Conservation (phyloP, 2,888 invertebrate genomes). For the Baccha elongata region DNA sequence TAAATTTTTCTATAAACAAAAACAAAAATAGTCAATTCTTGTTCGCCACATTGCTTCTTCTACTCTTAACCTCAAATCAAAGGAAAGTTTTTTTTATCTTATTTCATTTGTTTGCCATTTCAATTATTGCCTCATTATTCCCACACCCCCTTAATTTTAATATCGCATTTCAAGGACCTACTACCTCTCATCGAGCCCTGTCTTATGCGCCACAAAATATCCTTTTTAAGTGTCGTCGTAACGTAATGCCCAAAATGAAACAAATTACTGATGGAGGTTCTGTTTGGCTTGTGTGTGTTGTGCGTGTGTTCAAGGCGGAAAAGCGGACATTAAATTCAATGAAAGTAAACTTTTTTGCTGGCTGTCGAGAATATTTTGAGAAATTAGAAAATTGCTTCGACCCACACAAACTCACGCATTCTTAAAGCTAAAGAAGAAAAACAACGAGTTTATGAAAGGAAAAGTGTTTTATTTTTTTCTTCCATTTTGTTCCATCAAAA, state of each 20-base stretch:
- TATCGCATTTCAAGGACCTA: slow-evolving; percentile 20
- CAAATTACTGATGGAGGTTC: slow-evolving; percentile 2
- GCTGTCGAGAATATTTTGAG: slow-evolving; percentile 49
- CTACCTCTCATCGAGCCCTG: slow-evolving; percentile 12
- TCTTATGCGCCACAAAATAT: slow-evolving; percentile 40
- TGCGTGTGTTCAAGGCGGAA: no score
- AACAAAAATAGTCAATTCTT: background rate
- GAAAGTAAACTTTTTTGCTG: slow-evolving; percentile 27
- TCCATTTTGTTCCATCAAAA: background rate
- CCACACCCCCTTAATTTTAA: background rate
- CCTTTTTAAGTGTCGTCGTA: slow-evolving; percentile 32
- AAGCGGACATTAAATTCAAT: slow-evolving; percentile 63
- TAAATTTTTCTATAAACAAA: slow-evolving; percentile 13
- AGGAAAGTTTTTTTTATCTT: slow-evolving; percentile 43
- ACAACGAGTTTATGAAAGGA: slow-evolving; percentile 19
- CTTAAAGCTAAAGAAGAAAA: slow-evolving; percentile 6
- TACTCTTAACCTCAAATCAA: slow-evolving; percentile 42
- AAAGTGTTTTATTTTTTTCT: slow-evolving; percentile 18
- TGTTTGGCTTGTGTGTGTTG: background rate
- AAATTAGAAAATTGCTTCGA: slow-evolving; percentile 58
- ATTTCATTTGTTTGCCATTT: slow-evolving; percentile 65
- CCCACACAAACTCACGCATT: background rate
- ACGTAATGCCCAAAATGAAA: slow-evolving; percentile 38
- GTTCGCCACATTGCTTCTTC: background rate
- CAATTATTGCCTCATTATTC: slow-evolving; percentile 65